These are phyloP conservation scores for Belonocnema kinseyi DNA, from an alignment of 1,140 invertebrate genomes.

Conservation along the genomic window DNA sequence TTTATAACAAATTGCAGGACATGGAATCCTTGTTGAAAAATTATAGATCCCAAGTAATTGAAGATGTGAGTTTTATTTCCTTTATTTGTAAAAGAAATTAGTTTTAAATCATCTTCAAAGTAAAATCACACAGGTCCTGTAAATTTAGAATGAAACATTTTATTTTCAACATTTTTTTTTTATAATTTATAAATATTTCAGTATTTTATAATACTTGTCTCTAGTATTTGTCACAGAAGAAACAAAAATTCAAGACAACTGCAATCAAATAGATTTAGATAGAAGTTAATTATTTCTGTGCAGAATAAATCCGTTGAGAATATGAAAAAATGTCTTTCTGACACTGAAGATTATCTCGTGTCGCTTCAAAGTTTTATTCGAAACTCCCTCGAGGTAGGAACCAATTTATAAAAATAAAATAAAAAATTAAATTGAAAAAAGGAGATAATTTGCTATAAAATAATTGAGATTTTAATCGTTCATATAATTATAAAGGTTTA, in stretches of 20 bases:
- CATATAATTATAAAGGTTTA: slow-evolving; percentile 32
- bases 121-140: neutral
- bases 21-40: slow-evolving; percentile 48
- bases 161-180: neutral
- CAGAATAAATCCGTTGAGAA: slow-evolving; percentile 36
- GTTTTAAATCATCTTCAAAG: too few species aligned
- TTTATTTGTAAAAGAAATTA: neutral
- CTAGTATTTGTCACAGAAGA: slow-evolving; percentile 9
- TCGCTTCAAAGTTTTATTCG: slow-evolving; percentile 38
- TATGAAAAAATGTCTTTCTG: slow-evolving; percentile 30
- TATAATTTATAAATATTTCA: slow-evolving; percentile 49
- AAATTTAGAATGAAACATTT: slow-evolving; percentile 28
- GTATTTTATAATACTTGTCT: slow-evolving; percentile 44
- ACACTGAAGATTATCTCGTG: slow-evolving; percentile 41
- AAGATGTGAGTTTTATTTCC: slow-evolving; percentile 51
- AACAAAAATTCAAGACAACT: slow-evolving; percentile 27
- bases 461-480: neutral
- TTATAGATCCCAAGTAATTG: slow-evolving; percentile 50
- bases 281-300: slow-evolving; percentile 32
- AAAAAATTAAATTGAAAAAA: neutral
- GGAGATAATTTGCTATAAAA: too few species aligned
- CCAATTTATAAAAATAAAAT: neutral
- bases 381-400: slow-evolving; percentile 36
- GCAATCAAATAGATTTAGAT: slow-evolving; percentile 21
- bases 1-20: slow-evolving; percentile 50